phyloP scores from a whole-genome alignment of 2,888 invertebrate species.

The Perizoma affinitatum region DNA sequence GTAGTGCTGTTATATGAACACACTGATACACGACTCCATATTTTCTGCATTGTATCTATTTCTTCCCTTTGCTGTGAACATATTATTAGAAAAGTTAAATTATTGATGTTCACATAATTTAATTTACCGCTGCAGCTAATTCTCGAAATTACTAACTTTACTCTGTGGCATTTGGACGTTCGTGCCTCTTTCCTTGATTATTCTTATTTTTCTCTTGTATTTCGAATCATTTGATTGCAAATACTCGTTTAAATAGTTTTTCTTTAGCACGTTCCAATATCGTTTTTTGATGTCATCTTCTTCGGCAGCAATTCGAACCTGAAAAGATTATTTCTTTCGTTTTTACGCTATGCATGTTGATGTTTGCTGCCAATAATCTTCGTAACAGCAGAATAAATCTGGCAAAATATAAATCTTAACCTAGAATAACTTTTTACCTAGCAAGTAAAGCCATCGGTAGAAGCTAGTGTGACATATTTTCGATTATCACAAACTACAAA shows the following conservation, averaged over 20 bases:
- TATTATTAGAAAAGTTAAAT: constrained; percentile 3
- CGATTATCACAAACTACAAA: not conserved
- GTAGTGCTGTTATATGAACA: constrained; percentile 64
- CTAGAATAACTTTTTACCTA: too few species aligned
- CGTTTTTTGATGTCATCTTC: constrained; percentile 78
- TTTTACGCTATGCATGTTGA: not conserved
- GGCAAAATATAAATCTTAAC: too few species aligned
- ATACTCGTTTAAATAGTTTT: constrained; percentile 61
- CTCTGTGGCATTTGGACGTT: constrained; percentile 78
- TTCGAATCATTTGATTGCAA: constrained; percentile 51
- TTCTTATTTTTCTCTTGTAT: constrained; percentile 65
- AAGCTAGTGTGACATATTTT: not conserved
- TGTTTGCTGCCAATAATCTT: too few species aligned
- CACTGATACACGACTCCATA: constrained; percentile 75
- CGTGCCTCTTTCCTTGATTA: constrained; percentile 73
- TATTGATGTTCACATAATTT: not conserved
- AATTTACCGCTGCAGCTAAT: not conserved
- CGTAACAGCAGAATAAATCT: too few species aligned
- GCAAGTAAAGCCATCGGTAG: not conserved
- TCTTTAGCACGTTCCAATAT: constrained; percentile 74
- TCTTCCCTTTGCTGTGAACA: constrained; percentile 72
- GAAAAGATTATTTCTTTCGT: not conserved
- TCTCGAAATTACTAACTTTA: constrained; percentile 56
- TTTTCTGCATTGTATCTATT: constrained; percentile 77
- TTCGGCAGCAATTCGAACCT: constrained; percentile 72